These are phyloP conservation scores for Trilocha varians DNA, from an alignment of 2,888 invertebrate genomes.

Conservation along the genomic window DNA sequence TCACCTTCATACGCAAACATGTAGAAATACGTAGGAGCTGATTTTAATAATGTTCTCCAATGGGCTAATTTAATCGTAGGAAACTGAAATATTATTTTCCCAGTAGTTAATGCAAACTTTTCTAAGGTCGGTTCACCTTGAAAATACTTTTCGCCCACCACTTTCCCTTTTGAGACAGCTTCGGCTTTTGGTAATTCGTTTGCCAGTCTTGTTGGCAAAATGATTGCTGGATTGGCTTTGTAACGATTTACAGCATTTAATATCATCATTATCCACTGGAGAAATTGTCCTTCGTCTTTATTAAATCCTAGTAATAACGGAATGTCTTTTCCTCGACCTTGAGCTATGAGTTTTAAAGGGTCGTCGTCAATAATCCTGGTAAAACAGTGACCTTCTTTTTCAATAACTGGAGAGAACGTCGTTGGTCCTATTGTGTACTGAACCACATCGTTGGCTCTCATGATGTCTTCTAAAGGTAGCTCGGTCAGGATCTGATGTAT, in stretches of 20 bases:
- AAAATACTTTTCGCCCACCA: slow-evolving; percentile 17
- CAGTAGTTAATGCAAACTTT: slow-evolving; percentile 11
- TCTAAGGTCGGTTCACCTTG: slow-evolving; percentile 14
- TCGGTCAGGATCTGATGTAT: background rate
- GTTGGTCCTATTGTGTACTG: background rate
- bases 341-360: slow-evolving; percentile 22
- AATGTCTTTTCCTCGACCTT: slow-evolving; percentile 21
- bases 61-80: slow-evolving; percentile 16
- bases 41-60: slow-evolving; percentile 8
- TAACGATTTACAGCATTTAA: slow-evolving; percentile 11
- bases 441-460: background rate
- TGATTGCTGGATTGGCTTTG: slow-evolving; percentile 24
- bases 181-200: slow-evolving; percentile 12
- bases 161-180: slow-evolving; percentile 12
- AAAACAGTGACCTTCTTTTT: background rate
- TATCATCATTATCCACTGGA: slow-evolving; percentile 8
- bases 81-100: slow-evolving; percentile 16
- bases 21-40: slow-evolving; percentile 47
- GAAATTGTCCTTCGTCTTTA: slow-evolving; percentile 15
- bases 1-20: slow-evolving; percentile 54
- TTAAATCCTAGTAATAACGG: slow-evolving; percentile 23
- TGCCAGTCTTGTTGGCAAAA: slow-evolving; percentile 15
- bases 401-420: background rate
- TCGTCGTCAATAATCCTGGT: slow-evolving; percentile 22
- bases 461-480: background rate